Evolutionary conservation across 2,113 vertebrate species (phyloP).

Genomic region (Taurulus bubalis): DNA sequence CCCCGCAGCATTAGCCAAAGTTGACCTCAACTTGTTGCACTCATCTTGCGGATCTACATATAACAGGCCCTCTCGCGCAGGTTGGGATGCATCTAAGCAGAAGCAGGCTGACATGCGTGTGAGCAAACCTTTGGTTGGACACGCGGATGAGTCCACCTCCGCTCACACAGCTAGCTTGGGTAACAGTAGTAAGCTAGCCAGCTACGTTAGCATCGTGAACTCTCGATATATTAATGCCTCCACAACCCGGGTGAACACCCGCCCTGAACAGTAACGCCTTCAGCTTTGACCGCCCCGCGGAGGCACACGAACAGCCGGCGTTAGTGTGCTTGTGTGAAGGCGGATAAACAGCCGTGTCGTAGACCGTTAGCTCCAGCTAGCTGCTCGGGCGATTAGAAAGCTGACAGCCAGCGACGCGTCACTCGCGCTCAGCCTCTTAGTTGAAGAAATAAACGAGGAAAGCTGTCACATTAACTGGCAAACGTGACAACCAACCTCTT

Average conservation of each 20-base stretch:
- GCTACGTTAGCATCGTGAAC: slow-evolving; percentile 1
- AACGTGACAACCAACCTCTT: slow-evolving; percentile 89
- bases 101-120: background rate
- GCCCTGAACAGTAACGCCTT: background rate
- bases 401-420: slow-evolving; percentile 66
- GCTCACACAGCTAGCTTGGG: slow-evolving; percentile 59
- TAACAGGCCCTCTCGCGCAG: background rate
- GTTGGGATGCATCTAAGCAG: background rate
- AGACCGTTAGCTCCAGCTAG: slow-evolving; percentile 61
- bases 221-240: background rate
- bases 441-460: slow-evolving; percentile 3
- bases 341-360: slow-evolving; percentile 1
- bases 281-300: background rate
- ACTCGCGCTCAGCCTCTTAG: slow-evolving; percentile 25
- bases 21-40: slow-evolving; percentile 67
- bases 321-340: background rate
- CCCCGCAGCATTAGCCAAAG: slow-evolving; percentile 38
- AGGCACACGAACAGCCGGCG: background rate
- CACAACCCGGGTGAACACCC: background rate
- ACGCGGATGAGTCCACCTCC: slow-evolving; percentile 8
- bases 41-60: slow-evolving; percentile 2
- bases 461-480: background rate
- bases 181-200: slow-evolving; percentile 9
- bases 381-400: slow-evolving; percentile 43
- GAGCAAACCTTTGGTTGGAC: background rate